A percentile compares a stretch with the other conserved stretches of the same genome.
phyloP scores from a whole-genome alignment of 2,888 invertebrate species.

The Phengaris alcon region DNA sequence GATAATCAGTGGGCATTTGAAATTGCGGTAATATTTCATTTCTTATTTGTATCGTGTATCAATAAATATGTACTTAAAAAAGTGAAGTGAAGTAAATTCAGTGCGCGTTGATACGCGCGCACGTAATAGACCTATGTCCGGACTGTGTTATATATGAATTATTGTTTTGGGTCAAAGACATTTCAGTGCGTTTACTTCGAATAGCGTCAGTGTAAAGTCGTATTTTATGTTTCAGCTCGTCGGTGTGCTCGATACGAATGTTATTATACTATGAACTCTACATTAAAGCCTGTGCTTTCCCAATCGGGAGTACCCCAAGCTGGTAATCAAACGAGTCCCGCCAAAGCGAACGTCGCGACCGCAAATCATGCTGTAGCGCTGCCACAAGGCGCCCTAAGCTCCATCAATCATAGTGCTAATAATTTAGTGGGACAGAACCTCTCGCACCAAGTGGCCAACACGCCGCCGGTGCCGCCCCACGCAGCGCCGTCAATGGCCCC shows the following conservation, averaged over 20 bases:
- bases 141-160: constrained; percentile 63
- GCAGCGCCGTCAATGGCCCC: constrained; percentile 73
- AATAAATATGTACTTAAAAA: constrained; percentile 39
- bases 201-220: constrained; percentile 56
- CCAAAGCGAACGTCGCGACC: constrained; percentile 68
- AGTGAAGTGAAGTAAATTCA: constrained; percentile 48
- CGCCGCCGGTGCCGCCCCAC: constrained; percentile 57
- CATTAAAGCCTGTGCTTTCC: constrained; percentile 80
- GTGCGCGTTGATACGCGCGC: constrained; percentile 68
- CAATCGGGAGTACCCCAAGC: constrained; percentile 71
- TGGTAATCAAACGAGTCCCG: constrained; percentile 68
- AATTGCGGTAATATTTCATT: constrained; percentile 62
- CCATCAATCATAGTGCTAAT: constrained; percentile 57
- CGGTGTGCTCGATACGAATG: constrained; percentile 46
- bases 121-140: constrained; percentile 52
- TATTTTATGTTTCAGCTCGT: constrained; percentile 67
- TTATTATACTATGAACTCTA: constrained; percentile 79
- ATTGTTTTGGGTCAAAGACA: constrained; percentile 77
- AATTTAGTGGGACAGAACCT: constrained; percentile 67
- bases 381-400: constrained; percentile 68
- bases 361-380: constrained; percentile 66
- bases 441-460: constrained; percentile 58
- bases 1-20: constrained; percentile 56
- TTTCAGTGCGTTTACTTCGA: constrained; percentile 58
- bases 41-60: constrained; percentile 47